Evolutionary conservation across 2,888 invertebrate species (phyloP), one percentile per base, ranked within the genome.

Genomic region (Trichogramma dendrolimi): DNA sequence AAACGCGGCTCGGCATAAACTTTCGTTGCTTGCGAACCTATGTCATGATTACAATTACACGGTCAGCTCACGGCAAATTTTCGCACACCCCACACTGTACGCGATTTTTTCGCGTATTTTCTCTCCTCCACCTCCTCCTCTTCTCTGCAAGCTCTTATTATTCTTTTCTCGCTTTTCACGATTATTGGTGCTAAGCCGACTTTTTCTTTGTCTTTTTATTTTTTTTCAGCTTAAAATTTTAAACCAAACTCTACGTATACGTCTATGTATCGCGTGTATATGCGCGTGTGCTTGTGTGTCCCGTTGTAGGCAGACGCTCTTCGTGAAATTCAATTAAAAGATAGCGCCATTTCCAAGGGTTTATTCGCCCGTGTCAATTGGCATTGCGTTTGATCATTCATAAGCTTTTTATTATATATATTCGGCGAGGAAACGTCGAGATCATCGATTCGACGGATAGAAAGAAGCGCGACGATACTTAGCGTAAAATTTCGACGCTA

Each of bases 21-120:
- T 66, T 66, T 66, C 57, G 54, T 50, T 61, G 58, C 60, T 51
- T 55, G 56, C 44, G 54, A 57, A 56, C 61, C 63, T 60, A 55
- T 57, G 58, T 60, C 60, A 63, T 62, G 60, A 62, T 66, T 66
- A 62, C 55, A 64, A 64, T 64, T 64, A 62, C 50, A 53, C 57
- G 62, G 55, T 64, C 60, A 55, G 52, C 55, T 46, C 47, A 47
- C 56, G 54, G 61, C 61, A 63, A 27, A 27, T 27, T 27, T 27
- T 27, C 27, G 27, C 27, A 27, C 27, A 27, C 27, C 27, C 27
- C 2, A 27, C 27, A 27, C 27, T 63, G 11, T 47, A 47, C 8
- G 5, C 11, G 10, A 7, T 58, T 61, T 50, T 50, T 47, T 49
- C 41, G 54, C 48, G 54, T 56, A 39, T 46, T 58, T 64, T n/a